Evolutionary conservation across 1,140 invertebrate genomes (phyloP), one percentile per base, ranked within the genome.

Genomic region (Drosophila repletoides): DNA sequence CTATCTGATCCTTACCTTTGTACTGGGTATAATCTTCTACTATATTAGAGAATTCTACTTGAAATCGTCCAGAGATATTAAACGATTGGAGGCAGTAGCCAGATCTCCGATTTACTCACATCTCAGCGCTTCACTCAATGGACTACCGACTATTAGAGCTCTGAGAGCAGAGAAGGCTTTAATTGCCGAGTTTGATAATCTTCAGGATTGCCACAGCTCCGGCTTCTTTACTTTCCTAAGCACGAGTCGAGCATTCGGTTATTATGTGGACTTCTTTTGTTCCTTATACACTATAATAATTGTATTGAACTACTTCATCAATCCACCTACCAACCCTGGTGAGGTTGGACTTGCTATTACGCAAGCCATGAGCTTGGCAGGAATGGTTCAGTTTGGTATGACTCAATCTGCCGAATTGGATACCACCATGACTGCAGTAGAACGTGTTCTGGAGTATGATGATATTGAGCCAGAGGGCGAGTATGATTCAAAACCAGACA

Each of bases 261-360:
- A 94, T 66, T 95, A 93, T 86, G 83, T 98, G 31, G 94, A 95
- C 65, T 77, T 94, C 0, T 93, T 95, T 56, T 95, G 94, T 73
- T 84, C 93, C 0, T 36, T 95, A 0, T 95, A 95, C 79, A 94
- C 98, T 9, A 89, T 91, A 2, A 88, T 94, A 5, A 93, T 95
- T 1, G 94, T 93, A 0, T 91, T 94, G 28, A 93, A 93, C 49
- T 93, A 93, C 59, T 73, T 93, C 0, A 46, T 93, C 0, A 72
- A 92, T 17, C 90, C 90, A 38, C 90, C 91, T 79, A 90, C 91
- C 81, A 91, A 89, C 15, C 92, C 93, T 5, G 94, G 93, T 7
- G 91, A 93, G 40, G 95, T 97, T n/a, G 97, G 97, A 2, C 89
- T 98, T 5, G 95, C 95, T 0, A 94, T 98, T 51, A 95, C 96